phyloP scores from a whole-genome alignment of 2,797 vertebrate genomes.

The Podarcis lilfordi region DNA sequence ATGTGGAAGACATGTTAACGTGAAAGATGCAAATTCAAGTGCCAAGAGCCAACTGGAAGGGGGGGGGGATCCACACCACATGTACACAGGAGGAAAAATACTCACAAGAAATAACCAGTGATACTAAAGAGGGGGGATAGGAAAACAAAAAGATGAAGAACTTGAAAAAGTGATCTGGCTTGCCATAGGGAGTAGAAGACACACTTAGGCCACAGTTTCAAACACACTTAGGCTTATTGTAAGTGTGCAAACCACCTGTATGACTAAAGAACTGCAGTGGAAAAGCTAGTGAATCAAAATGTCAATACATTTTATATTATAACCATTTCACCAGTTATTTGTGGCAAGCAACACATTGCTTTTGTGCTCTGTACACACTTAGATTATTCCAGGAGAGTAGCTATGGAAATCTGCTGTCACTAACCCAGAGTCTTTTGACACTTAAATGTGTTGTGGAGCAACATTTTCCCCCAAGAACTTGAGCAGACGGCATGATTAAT shows the following conservation, averaged over 20 bases:
- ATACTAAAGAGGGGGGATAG: slow-evolving; percentile 38
- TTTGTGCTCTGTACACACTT: neutral
- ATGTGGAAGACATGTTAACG: neutral
- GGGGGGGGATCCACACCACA: neutral
- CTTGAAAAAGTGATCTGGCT: slow-evolving; percentile 36
- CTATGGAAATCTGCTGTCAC: neutral
- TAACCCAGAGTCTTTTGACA: neutral
- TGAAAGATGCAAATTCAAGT: neutral
- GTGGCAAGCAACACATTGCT: neutral
- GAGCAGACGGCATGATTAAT: neutral
- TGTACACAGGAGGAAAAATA: slow-evolving; percentile 43
- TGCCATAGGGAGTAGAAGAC: too few species aligned
- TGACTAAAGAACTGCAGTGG: slow-evolving; percentile 10
- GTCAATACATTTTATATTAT: neutral
- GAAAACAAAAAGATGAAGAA: slow-evolving; percentile 39
- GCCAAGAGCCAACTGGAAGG: neutral
- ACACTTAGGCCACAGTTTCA: too few species aligned
- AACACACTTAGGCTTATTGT: too few species aligned
- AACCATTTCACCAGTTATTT: neutral
- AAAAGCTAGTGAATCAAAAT: neutral
- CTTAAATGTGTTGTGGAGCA: neutral
- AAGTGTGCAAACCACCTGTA: too few species aligned
- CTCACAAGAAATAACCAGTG: slow-evolving; percentile 60
- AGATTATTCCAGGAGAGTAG: neutral
- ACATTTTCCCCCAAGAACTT: neutral